Evolutionary conservation across 1,140 invertebrate genomes (phyloP).

Genomic region (Whitmania pigra): DNA sequence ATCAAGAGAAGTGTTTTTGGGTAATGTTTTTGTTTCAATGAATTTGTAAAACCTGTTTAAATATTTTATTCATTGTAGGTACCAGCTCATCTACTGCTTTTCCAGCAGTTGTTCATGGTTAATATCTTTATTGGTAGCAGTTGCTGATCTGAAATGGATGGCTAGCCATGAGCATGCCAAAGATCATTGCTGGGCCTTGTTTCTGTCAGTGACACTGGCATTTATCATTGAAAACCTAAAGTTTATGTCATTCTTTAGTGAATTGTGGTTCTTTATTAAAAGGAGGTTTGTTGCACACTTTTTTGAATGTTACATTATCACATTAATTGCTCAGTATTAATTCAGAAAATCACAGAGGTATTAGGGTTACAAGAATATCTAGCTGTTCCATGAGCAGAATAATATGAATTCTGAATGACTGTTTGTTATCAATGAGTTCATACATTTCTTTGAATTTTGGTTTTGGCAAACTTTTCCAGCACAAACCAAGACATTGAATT

Average conservation of each 20-base stretch:
- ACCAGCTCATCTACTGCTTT: conserved; percentile 29
- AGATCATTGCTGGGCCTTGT: conserved; percentile 77
- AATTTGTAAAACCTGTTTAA: no score
- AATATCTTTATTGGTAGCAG: conserved; percentile 60
- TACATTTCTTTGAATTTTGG: no score
- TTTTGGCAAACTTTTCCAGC: no score
- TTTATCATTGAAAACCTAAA: conserved; percentile 73
- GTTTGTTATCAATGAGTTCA: no score
- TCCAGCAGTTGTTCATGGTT: conserved; percentile 55
- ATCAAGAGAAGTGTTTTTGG: conserved; percentile 1
- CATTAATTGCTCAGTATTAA: no score
- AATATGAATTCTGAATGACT: no score
- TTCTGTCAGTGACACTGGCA: conserved; percentile 76
- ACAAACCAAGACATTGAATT: conserved; percentile 64
- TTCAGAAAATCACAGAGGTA: no score
- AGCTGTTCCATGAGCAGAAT: no score
- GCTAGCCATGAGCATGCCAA: conserved; percentile 70
- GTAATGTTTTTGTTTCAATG: no score
- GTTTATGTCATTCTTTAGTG: conserved; percentile 54
- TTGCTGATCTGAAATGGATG: conserved; percentile 63
- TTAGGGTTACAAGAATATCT: no score
- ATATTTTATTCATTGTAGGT: background rate
- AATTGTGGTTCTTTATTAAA: conserved; percentile 38
- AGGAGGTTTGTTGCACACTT: conserved; percentile 28
- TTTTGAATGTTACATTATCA: background rate